Percentiles rank a stretch among this genome's conserved stretches.
These are phyloP conservation scores for Euleptes europaea DNA, from an alignment of 2,113 vertebrate species.

Conservation along the genomic window DNA sequence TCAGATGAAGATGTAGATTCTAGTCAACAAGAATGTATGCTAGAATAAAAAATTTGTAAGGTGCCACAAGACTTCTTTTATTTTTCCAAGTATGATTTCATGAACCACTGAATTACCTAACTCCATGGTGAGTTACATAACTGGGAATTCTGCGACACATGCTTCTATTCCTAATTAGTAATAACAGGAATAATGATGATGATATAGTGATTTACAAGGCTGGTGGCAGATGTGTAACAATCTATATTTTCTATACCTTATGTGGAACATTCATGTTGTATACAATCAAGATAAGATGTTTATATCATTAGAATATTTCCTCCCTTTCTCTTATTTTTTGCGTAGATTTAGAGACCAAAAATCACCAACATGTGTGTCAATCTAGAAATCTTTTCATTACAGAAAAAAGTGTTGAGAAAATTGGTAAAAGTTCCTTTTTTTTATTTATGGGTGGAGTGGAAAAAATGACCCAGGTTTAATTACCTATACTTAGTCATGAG, in stretches of 20 bases:
- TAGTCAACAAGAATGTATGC: no score
- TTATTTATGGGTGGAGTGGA: conserved; percentile 78
- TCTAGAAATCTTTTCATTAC: conserved; percentile 58
- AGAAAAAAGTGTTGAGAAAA: conserved; percentile 69
- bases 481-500: conserved; percentile 80
- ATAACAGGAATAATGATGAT: background rate
- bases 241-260: background rate
- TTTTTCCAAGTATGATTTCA: background rate
- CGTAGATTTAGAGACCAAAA: conserved; percentile 54
- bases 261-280: background rate
- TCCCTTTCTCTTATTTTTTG: conserved; percentile 19
- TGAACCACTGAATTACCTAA: background rate
- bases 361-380: conserved; percentile 52
- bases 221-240: background rate
- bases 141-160: background rate
- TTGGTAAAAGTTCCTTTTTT: conserved; percentile 67
- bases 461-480: conserved; percentile 81
- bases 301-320: conserved; percentile 30
- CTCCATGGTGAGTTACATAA: background rate
- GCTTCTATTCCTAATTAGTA: background rate
- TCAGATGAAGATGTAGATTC: no score
- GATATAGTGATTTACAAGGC: no score
- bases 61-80: background rate
- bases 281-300: background rate
- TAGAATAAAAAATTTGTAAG: no score